Conservation (phyloP, 2,797 vertebrate species). For the Poeciliopsis paucimaculata region DNA sequence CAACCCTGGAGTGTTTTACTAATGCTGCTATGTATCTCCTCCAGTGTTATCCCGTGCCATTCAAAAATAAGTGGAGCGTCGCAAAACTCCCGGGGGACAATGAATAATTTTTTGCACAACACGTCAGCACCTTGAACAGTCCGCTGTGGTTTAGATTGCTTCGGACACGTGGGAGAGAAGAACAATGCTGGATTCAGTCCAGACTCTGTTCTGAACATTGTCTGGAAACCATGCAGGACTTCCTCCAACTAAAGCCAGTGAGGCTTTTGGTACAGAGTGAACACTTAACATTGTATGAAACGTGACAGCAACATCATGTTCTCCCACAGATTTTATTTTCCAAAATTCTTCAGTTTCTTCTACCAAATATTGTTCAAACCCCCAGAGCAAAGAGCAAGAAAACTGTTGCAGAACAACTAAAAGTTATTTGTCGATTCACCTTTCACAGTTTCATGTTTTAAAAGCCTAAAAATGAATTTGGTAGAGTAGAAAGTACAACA, state of each 20-base stretch:
- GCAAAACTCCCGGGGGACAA: background rate
- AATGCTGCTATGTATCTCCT: background rate
- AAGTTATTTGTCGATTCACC: background rate
- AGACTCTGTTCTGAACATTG: background rate
- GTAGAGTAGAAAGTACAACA: background rate
- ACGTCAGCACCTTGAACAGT: background rate
- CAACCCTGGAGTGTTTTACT: background rate
- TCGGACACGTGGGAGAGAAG: background rate
- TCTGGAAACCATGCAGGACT: background rate
- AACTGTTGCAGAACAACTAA: background rate
- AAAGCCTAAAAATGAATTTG: background rate
- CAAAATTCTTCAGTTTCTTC: background rate
- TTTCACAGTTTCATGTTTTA: background rate
- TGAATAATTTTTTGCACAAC: background rate
- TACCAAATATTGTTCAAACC: background rate
- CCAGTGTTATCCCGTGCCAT: background rate
- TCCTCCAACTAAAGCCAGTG: background rate
- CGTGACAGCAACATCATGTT: background rate
- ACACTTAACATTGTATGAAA: background rate
- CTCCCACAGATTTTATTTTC: background rate
- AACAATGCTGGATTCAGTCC: background rate
- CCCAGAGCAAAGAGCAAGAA: background rate
- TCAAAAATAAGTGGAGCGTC: background rate
- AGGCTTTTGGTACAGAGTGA: background rate
- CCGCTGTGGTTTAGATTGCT: conserved; percentile 4